These are phyloP conservation scores for Drosophila nikananu DNA, from an alignment of 1,140 invertebrate species.

Conservation along the genomic window DNA sequence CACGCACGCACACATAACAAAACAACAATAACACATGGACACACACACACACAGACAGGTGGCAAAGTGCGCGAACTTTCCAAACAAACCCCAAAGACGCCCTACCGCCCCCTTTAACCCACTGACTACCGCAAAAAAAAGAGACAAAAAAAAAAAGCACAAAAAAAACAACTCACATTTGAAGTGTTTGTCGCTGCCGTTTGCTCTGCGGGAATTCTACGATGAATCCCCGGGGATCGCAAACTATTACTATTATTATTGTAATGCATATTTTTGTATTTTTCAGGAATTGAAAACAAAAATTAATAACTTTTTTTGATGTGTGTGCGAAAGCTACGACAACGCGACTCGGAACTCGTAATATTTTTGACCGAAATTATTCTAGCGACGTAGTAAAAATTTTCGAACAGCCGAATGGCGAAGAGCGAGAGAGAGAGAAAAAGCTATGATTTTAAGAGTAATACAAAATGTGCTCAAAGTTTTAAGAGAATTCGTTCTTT, in stretches of 20 bases:
- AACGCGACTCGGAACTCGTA: conserved; percentile 62
- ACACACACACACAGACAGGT: conserved; percentile 22
- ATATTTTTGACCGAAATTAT: conserved; percentile 74
- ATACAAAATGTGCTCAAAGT: background rate
- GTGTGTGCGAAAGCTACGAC: conserved; percentile 61
- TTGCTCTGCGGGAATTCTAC: conserved; percentile 17
- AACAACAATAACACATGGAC: conserved; percentile 5
- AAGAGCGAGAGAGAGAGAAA: conserved; percentile 17
- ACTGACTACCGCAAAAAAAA: background rate
- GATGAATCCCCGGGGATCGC: conserved; percentile 28
- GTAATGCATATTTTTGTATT: conserved; percentile 47
- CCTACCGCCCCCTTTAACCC: background rate
- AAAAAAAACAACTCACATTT: conserved; percentile 29
- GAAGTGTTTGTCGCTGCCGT: conserved; percentile 22
- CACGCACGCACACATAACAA: conserved; percentile 32
- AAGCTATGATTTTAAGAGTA: conserved; percentile 26
- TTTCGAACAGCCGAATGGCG: conserved; percentile 35
- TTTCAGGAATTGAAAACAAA: background rate
- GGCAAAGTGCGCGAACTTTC: conserved; percentile 46
- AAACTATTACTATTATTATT: conserved; percentile 23
- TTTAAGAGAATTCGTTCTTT: conserved; percentile 10
- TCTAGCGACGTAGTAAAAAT: conserved; percentile 78
- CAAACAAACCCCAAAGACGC: conserved; percentile 18
- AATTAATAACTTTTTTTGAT: conserved; percentile 18
- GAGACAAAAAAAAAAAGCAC: background rate